Percentiles rank a stretch among this genome's conserved stretches.
phyloP scores from a whole-genome alignment of 2,888 invertebrate genomes.

The Hypsopygia costalis region DNA sequence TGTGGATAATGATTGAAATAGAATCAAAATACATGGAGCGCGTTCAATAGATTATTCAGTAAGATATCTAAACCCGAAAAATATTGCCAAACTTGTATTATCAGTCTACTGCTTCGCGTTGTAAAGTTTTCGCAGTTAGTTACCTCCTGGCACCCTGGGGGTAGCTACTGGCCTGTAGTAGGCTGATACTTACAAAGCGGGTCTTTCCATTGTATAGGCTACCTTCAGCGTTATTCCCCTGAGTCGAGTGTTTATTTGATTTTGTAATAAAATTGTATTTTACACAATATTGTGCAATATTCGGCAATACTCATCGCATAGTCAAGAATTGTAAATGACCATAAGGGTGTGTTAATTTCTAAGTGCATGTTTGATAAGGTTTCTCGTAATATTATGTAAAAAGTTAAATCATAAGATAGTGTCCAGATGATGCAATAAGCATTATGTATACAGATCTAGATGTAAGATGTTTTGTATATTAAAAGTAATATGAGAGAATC shows the following conservation, averaged over 20 bases:
- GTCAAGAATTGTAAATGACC: conserved; percentile 45
- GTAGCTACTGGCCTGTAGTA: no score
- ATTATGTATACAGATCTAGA: no score
- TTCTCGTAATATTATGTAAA: conserved; percentile 21
- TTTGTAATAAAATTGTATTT: conserved; percentile 22
- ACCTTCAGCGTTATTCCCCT: neutral
- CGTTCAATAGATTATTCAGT: no score
- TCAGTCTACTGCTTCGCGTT: no score
- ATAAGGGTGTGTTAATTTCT: conserved; percentile 48
- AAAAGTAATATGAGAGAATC: neutral
- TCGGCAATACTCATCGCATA: conserved; percentile 74
- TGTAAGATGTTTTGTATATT: neutral
- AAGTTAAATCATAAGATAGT: neutral
- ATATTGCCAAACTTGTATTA: no score
- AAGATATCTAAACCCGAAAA: no score
- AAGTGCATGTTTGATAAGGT: conserved; percentile 48
- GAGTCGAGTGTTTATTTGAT: conserved; percentile 19
- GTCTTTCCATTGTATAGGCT: no score
- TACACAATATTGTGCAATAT: conserved; percentile 64
- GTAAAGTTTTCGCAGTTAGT: no score
- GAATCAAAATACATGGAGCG: no score
- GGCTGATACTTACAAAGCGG: no score
- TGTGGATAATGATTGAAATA: no score
- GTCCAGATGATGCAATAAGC: neutral
- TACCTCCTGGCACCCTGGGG: no score